phyloP scores from a whole-genome alignment of 2,888 invertebrate species.

The Dynastes hyllus region DNA sequence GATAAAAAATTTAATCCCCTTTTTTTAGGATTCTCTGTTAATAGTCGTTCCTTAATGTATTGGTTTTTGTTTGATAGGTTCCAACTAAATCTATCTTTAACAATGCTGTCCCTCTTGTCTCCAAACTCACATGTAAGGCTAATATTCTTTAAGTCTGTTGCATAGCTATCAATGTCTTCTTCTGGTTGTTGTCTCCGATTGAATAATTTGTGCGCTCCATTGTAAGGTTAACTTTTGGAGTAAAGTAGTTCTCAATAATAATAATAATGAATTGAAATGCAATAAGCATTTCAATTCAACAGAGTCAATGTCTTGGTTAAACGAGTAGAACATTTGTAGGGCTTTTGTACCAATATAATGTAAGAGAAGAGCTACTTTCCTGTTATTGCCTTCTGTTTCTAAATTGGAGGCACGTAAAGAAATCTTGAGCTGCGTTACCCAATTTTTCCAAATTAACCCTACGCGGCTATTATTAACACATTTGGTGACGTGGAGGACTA shows the following conservation, averaged over 20 bases:
- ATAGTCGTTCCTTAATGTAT: too few species aligned
- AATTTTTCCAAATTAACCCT: too few species aligned
- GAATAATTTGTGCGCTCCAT: conserved; percentile 6
- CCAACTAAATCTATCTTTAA: neutral
- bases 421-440: too few species aligned
- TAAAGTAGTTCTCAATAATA: neutral
- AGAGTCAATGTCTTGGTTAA: neutral
- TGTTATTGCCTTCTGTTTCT: too few species aligned
- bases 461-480: too few species aligned
- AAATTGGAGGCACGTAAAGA: too few species aligned
- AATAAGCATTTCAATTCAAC: neutral
- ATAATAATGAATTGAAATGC: too few species aligned
- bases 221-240: conserved; percentile 7
- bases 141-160: neutral
- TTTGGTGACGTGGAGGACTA: too few species aligned
- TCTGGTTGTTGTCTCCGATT: conserved; percentile 1
- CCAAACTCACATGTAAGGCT: neutral
- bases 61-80: neutral
- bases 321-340: neutral
- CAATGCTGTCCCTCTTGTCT: neutral
- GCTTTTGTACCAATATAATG: neutral
- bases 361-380: too few species aligned
- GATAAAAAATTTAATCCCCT: too few species aligned
- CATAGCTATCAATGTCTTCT: conserved; percentile 10
- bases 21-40: too few species aligned